phyloP scores from a whole-genome alignment of 2,888 invertebrate species.

The Chrysomela aeneicollis region DNA sequence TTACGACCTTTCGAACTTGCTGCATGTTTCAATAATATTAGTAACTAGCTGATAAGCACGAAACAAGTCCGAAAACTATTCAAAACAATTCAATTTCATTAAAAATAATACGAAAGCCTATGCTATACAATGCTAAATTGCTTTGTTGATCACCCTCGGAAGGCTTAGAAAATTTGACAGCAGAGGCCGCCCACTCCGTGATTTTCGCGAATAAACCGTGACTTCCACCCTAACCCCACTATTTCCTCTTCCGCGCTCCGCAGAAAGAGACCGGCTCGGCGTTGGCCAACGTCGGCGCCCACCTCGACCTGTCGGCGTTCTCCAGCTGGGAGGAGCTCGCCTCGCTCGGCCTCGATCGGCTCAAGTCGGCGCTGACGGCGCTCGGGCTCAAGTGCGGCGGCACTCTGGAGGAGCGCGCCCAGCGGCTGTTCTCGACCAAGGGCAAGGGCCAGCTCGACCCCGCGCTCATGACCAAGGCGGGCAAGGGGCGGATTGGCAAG shows the following conservation, averaged over 20 bases:
- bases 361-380: constrained; percentile 97
- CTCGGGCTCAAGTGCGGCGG: constrained; percentile 97
- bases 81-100: too few relatives aligned
- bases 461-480: constrained; percentile 89
- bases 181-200: too few relatives aligned
- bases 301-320: constrained; percentile 97
- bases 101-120: too few relatives aligned
- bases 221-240: too few relatives aligned
- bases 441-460: constrained; percentile 93
- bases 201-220: too few relatives aligned
- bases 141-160: too few relatives aligned
- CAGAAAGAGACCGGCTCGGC: constrained; percentile 94
- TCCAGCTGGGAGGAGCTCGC: constrained; percentile 97
- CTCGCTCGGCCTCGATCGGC: constrained; percentile 93
- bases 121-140: too few relatives aligned
- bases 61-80: too few relatives aligned
- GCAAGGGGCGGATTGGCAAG: constrained; percentile 73
- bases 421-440: constrained; percentile 94
- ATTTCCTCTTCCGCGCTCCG: constrained; percentile 14
- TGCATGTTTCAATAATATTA: too few relatives aligned
- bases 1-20: too few relatives aligned
- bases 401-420: constrained; percentile 96
- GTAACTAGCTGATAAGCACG: too few relatives aligned
- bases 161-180: too few relatives aligned
- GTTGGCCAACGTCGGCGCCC: constrained; percentile 92